phyloP scores from a whole-genome alignment of 1,140 invertebrate genomes.

The Prorops nasuta region DNA sequence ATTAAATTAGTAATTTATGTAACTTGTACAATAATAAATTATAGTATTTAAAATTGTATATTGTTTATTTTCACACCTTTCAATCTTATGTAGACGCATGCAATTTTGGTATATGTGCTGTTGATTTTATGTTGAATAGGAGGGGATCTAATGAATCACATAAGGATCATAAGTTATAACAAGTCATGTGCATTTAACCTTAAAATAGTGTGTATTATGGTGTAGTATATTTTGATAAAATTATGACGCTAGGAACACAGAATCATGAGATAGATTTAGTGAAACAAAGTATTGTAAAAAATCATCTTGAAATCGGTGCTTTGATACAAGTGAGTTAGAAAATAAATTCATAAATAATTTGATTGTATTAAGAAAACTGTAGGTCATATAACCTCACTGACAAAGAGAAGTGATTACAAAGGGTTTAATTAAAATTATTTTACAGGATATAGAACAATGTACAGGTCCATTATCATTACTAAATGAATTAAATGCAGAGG shows the following conservation, averaged over 20 bases:
- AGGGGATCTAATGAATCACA: no score
- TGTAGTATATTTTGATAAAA: no score
- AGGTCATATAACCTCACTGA: background rate
- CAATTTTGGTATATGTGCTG: no score
- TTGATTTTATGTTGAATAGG: no score
- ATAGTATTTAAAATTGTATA: constrained; percentile 16
- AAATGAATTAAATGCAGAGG: constrained; percentile 71
- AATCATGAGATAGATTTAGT: constrained; percentile 33
- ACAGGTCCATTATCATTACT: constrained; percentile 66
- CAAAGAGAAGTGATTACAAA: background rate
- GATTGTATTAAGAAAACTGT: background rate
- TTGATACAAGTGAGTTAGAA: constrained; percentile 75
- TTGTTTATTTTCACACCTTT: no score
- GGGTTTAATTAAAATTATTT: constrained; percentile 4
- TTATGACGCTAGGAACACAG: no score
- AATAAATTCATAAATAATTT: no score
- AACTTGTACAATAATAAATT: constrained; percentile 27
- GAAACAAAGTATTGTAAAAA: constrained; percentile 67
- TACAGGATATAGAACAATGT: constrained; percentile 68
- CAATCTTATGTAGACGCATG: no score
- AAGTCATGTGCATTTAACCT: no score
- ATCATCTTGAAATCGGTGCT: constrained; percentile 72
- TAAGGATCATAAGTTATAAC: no score
- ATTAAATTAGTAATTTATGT: constrained; percentile 6
- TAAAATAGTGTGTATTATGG: no score